Percentiles rank a stretch among this genome's conserved stretches.
Evolutionary conservation across 2,797 vertebrate genomes (phyloP).

Genomic region (Helostoma temminkii): DNA sequence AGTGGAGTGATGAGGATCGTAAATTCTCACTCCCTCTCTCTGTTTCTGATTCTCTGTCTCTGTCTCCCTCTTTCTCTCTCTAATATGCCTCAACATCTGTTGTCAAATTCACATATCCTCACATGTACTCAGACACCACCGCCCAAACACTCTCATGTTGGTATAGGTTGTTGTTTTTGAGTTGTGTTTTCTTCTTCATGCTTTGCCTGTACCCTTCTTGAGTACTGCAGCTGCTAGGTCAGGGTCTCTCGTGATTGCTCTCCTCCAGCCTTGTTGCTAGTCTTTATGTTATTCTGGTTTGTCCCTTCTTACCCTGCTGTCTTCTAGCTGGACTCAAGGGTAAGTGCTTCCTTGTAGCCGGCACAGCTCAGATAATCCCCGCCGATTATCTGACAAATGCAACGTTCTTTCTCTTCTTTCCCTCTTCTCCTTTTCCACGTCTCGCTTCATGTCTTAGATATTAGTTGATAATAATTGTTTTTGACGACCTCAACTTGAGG

Average conservation of each 20-base stretch:
- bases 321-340: conserved; percentile 99
- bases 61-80: conserved; percentile 56
- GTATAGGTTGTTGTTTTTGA: conserved; percentile 84
- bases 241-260: conserved; percentile 99
- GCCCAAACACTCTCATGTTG: conserved; percentile 82
- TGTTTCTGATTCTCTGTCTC: conserved; percentile 43
- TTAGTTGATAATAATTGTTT: conserved; percentile 89
- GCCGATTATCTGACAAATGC: conserved; percentile 99
- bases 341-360: conserved; percentile 99
- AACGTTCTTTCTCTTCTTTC: conserved; percentile 93
- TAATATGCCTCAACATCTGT: conserved; percentile 73
- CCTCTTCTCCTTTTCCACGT: conserved; percentile 89
- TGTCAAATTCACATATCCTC: conserved; percentile 75
- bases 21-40: conserved; percentile 60
- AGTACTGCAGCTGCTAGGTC: conserved; percentile 97
- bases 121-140: conserved; percentile 81
- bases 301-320: conserved; percentile 99
- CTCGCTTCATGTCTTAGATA: conserved; percentile 98
- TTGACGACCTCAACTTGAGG: conserved; percentile 89
- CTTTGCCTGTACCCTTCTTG: conserved; percentile 93
- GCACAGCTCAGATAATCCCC: conserved; percentile 99
- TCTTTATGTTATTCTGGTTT: conserved; percentile 99
- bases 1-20: conserved; percentile 82
- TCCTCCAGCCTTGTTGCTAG: conserved; percentile 99
- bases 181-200: conserved; percentile 94